phyloP scores from a whole-genome alignment of 2,113 vertebrate genomes.

The Eurystomus gularis region DNA sequence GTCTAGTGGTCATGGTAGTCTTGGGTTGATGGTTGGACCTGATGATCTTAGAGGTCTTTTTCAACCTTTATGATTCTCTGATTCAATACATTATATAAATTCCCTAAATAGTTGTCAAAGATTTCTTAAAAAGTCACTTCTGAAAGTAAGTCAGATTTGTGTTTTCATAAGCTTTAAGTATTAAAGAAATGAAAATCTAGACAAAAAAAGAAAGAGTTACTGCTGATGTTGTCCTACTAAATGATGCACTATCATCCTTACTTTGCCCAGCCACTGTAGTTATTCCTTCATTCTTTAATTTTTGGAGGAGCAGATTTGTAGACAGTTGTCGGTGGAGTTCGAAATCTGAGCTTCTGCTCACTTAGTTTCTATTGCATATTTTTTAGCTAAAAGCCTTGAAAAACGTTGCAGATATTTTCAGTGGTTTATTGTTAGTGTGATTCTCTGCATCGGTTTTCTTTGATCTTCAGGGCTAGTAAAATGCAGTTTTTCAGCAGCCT shows the following conservation, averaged over 20 bases:
- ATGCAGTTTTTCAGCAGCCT: background rate
- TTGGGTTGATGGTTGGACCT: too few relatives aligned
- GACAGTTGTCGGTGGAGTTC: background rate
- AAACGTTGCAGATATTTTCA: background rate
- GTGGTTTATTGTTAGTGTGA: rapidly evolving
- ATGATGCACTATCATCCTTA: background rate
- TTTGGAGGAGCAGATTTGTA: background rate
- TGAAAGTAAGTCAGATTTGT: background rate
- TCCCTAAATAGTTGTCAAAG: background rate
- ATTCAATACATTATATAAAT: background rate
- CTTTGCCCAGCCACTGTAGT: background rate
- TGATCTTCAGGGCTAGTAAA: background rate
- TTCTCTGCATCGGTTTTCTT: background rate
- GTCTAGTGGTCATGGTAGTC: too few relatives aligned
- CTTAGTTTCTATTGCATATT: background rate
- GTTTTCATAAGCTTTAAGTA: background rate
- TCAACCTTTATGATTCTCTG: too few relatives aligned
- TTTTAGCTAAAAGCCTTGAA: background rate
- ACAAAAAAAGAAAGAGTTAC: background rate
- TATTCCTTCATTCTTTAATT: background rate
- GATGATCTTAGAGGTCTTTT: too few relatives aligned
- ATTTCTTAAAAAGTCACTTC: background rate
- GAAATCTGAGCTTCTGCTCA: background rate
- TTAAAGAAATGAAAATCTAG: background rate
- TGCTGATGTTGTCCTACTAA: background rate